A percentile compares a stretch with the other conserved stretches of the same genome.
Evolutionary conservation across 1,140 invertebrate species (phyloP).

Genomic region (Anastrepha ludens): DNA sequence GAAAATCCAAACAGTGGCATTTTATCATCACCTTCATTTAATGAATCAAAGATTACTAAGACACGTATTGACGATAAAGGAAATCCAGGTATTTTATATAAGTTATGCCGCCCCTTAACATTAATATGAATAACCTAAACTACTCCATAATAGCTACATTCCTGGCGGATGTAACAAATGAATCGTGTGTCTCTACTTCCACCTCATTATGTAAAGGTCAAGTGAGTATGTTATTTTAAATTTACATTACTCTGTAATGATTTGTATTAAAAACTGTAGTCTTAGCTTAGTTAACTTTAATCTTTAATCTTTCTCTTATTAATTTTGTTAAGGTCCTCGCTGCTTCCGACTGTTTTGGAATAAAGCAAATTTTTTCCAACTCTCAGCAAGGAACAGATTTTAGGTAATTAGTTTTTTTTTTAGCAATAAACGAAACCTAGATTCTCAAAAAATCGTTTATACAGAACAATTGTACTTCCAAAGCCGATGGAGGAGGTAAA

Average conservation of each 20-base stretch:
- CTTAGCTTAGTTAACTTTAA: not conserved
- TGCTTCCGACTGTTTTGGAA: not conserved
- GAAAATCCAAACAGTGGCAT: not conserved
- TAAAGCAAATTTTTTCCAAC: not conserved
- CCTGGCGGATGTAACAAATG: not conserved
- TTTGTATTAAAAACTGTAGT: no score
- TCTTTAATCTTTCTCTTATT: not conserved
- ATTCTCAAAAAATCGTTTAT: not conserved
- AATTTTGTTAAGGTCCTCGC: not conserved
- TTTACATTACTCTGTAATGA: not conserved
- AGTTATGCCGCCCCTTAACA: not conserved
- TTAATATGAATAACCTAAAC: not conserved
- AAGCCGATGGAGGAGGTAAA: not conserved
- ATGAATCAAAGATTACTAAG: not conserved
- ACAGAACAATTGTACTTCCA: not conserved
- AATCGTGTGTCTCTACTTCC: constrained; percentile 1
- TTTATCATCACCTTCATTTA: not conserved
- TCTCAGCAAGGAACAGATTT: not conserved
- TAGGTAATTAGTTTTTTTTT: not conserved
- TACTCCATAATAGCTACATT: not conserved
- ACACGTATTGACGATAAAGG: not conserved
- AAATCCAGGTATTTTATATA: not conserved
- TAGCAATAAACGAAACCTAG: not conserved
- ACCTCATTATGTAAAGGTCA: constrained; percentile 22
- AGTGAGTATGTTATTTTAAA: constrained; percentile 25